These are phyloP conservation scores for Caenorhabditis sp. DNA, from an alignment of 2,888 invertebrate genomes.

Conservation along the genomic window DNA sequence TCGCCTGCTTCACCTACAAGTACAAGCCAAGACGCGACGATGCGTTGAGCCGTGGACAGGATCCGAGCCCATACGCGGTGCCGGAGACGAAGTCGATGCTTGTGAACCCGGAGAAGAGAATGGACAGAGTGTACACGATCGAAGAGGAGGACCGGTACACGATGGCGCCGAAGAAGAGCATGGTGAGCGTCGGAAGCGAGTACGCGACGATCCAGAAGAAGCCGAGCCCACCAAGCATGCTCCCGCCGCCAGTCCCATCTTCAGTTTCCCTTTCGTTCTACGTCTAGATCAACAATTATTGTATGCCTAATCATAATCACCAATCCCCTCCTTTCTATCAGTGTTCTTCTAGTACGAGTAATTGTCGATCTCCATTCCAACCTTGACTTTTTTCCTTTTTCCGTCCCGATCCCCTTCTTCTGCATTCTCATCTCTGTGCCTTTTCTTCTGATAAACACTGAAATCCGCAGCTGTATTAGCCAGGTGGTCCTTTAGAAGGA, in stretches of 20 bases:
- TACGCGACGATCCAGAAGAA: slow-evolving; percentile 30
- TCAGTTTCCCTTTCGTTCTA: too few relatives aligned
- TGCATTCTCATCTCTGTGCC: too few relatives aligned
- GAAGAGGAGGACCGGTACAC: slow-evolving; percentile 42
- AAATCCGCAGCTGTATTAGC: too few relatives aligned
- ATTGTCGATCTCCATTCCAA: slow-evolving; percentile 5
- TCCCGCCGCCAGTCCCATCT: slow-evolving; percentile 26
- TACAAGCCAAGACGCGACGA: slow-evolving; percentile 12
- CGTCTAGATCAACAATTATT: too few relatives aligned
- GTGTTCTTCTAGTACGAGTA: slow-evolving; percentile 4
- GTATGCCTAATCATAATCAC: too few relatives aligned
- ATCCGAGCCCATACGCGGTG: slow-evolving; percentile 10
- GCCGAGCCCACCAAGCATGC: slow-evolving; percentile 12
- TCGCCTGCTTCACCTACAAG: slow-evolving; percentile 29
- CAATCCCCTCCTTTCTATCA: background rate
- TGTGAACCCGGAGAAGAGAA: slow-evolving; percentile 25
- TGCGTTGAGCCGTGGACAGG: slow-evolving; percentile 18
- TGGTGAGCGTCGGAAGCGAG: background rate
- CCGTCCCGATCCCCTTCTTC: background rate
- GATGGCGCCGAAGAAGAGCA: slow-evolving; percentile 12
- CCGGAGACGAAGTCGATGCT: slow-evolving; percentile 34
- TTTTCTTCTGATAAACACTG: too few relatives aligned
- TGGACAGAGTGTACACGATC: slow-evolving; percentile 49
- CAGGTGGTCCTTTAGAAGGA: too few relatives aligned
- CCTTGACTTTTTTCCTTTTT: background rate